Percentiles rank a stretch among this genome's conserved stretches.
Evolutionary conservation across 2,797 vertebrate species (phyloP).

Genomic region (Halcyon chelicuti): DNA sequence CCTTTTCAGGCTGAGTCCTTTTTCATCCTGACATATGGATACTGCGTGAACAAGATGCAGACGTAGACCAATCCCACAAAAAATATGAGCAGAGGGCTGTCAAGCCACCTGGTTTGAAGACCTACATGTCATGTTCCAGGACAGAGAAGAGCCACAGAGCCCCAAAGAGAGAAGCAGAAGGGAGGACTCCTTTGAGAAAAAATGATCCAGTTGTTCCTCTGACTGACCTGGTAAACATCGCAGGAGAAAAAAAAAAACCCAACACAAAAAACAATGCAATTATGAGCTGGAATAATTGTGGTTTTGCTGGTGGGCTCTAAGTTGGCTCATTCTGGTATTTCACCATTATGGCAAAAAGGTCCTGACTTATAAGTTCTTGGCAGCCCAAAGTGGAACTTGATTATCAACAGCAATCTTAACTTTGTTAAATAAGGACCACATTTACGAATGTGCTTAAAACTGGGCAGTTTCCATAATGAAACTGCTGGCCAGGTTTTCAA

Average conservation of each 20-base stretch:
- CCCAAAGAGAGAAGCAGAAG: neutral
- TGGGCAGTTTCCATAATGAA: conserved; percentile 6
- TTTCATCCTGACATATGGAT: fast-evolving
- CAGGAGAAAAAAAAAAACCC: neutral
- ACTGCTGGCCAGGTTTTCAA: neutral
- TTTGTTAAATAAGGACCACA: conserved; percentile 4
- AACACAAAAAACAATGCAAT: neutral
- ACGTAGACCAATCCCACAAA: neutral
- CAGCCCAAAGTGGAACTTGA: neutral
- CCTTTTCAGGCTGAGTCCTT: neutral
- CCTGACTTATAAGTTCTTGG: neutral
- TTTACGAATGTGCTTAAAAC: neutral
- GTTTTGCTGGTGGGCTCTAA: neutral
- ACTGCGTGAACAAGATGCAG: neutral
- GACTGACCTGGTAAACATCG: neutral
- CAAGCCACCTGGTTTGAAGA: neutral
- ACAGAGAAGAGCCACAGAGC: neutral
- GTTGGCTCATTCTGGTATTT: neutral
- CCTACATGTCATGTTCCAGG: fast-evolving
- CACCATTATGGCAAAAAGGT: neutral
- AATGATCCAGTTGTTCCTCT: neutral
- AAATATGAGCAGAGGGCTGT: neutral
- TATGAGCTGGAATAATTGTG: neutral
- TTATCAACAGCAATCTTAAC: conserved; percentile 5
- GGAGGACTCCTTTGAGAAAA: neutral